Base-by-base conservation (phyloP, 2,797 vertebrate species). In the Anas acuta region DNA sequence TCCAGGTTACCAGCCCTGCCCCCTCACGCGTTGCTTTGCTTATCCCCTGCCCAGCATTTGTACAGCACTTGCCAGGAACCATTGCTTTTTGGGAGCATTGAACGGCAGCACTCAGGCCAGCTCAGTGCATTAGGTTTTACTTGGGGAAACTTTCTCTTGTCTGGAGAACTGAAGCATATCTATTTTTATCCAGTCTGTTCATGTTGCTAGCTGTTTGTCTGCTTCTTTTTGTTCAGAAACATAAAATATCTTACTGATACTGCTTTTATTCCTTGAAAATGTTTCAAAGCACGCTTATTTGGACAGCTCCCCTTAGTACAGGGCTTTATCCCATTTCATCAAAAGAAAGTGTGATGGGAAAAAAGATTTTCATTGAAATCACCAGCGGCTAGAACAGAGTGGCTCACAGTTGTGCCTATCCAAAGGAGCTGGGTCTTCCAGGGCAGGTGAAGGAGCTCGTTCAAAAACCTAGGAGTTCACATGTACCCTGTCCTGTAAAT, bases 231-330 rank as follows among this genome's bases (percentile, higher is more conserved):
- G 37, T 71, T 62, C 19, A 39, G 37, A 62, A 85, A 41, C 11
- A 14, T 28, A 21, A 71, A 54, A 69, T 47, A 49, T 0, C 0
- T 30, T 66, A 33, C 13, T n/a, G 33, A 26, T 47, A 35, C 1
- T 54, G 20, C 9, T 64, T 73, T 69, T 53, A 49, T n/a, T 17
- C 33, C 13, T 57, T 82, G 49, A 49, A 81, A 57, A 25, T 26
- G 4, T 66, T 81, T 70, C 47, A 21, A 37, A 79, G 17, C 49
- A 53, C 23, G 15, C 2, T 66, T 61, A 14, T 30, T 86, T 58
- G 49, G 56, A 57, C 32, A 79, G 69, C 25, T 89, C 26, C 17
- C 17, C 6, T 1, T 37, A 6, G 57, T 51, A 51, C 49, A 51
- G 49, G 14, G 49, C 49, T 26, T 51, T 51, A 51, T 51, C 49